Conservation (phyloP, 2,113 vertebrate genomes). For the Sander vitreus region DNA sequence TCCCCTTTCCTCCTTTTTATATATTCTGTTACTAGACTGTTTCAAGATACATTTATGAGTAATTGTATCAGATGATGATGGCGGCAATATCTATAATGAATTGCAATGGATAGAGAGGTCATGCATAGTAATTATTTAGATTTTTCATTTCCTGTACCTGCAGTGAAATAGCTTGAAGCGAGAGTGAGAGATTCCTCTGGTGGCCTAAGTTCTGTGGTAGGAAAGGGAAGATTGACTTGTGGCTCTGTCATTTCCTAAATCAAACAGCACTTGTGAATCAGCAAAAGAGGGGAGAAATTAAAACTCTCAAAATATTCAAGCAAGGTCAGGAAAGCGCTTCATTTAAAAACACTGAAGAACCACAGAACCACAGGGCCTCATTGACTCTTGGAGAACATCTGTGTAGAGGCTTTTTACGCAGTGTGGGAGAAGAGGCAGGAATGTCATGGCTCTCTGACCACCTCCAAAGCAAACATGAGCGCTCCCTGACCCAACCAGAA, state of each 20-base stretch:
- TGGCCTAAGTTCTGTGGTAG: conserved; percentile 45
- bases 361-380: conserved; percentile 66
- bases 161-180: conserved; percentile 13
- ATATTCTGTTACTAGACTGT: not conserved
- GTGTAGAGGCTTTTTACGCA: conserved; percentile 60
- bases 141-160: conserved; percentile 1
- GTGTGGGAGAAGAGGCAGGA: conserved; percentile 66
- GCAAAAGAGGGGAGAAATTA: conserved; percentile 71
- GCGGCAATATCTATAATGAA: not conserved
- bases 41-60: not conserved
- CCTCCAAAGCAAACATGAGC: conserved; percentile 74
- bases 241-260: conserved; percentile 74
- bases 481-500: conserved; percentile 58
- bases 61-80: conserved; percentile 1
- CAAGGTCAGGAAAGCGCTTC: conserved; percentile 61
- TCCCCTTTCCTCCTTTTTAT: not conserved
- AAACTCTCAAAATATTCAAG: conserved; percentile 66
- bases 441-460: conserved; percentile 53
- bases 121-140: not conserved
- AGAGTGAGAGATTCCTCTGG: conserved; percentile 39
- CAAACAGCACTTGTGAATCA: conserved; percentile 77
- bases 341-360: conserved; percentile 66
- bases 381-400: conserved; percentile 69
- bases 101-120: not conserved
- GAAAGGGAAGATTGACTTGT: conserved; percentile 67